phyloP scores from a whole-genome alignment of 2,113 vertebrate species.

The Amia ocellicauda region DNA sequence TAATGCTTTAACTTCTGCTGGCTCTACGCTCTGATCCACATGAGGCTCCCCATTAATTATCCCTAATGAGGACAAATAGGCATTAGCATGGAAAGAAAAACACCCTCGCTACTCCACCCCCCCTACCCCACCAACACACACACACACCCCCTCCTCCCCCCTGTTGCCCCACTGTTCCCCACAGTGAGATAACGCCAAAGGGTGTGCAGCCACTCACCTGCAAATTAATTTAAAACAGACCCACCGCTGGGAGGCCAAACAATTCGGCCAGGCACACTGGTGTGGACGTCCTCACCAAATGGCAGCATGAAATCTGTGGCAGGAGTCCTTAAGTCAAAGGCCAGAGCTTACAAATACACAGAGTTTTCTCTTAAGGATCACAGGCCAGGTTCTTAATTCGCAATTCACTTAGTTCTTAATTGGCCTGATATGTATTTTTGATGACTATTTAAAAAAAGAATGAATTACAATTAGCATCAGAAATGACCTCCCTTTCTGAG shows the following conservation, averaged over 20 bases:
- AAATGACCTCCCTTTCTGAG: too few species aligned
- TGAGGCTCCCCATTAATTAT: background rate
- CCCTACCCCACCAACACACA: too few species aligned
- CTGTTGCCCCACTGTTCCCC: background rate
- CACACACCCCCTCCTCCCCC: slow-evolving; percentile 2
- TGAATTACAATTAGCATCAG: too few species aligned
- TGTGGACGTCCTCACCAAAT: slow-evolving; percentile 8
- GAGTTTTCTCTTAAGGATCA: too few species aligned
- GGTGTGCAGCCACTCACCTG: slow-evolving; percentile 23
- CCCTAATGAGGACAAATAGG: slow-evolving; percentile 5
- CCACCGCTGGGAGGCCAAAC: slow-evolving; percentile 18
- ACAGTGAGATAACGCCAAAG: slow-evolving; percentile 12
- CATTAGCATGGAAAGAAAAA: background rate
- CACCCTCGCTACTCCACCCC: too few species aligned
- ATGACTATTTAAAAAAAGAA: too few species aligned
- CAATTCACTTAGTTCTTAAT: too few species aligned
- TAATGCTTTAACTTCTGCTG: background rate
- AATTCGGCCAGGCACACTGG: background rate
- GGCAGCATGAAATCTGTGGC: slow-evolving; percentile 5
- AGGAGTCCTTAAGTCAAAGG: background rate
- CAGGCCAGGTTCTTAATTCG: too few species aligned
- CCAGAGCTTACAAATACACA: too few species aligned
- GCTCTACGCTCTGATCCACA: background rate
- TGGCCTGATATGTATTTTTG: too few species aligned
- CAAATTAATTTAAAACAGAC: slow-evolving; percentile 33